Percentiles rank a stretch among this genome's conserved stretches.
Evolutionary conservation across 2,113 vertebrate genomes (phyloP).

Genomic region (Myotis yumanensis): DNA sequence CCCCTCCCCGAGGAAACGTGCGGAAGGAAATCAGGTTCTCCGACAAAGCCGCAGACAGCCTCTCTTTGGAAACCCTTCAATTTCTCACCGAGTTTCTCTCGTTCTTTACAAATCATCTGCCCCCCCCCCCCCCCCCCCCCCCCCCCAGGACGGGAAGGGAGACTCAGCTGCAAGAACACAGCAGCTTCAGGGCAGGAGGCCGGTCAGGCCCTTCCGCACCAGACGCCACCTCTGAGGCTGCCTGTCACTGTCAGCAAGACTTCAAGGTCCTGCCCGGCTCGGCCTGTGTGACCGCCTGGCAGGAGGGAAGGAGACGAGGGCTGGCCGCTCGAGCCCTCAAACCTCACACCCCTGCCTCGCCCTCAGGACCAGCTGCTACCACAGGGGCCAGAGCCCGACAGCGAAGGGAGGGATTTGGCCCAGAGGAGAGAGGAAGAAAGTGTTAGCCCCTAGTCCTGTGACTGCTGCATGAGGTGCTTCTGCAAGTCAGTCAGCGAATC

Average conservation of each 20-base stretch:
- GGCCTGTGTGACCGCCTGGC: accelerated
- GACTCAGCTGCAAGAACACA: background rate
- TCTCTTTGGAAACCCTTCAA: background rate
- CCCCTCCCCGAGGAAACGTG: background rate
- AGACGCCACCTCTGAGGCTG: background rate
- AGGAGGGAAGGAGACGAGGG: background rate
- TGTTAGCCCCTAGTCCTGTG: accelerated
- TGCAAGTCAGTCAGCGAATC: accelerated
- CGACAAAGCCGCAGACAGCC: background rate
- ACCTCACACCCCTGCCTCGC: accelerated
- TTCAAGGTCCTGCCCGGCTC: accelerated
- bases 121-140: background rate
- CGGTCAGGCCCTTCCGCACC: background rate
- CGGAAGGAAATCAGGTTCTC: background rate
- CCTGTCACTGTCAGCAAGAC: background rate
- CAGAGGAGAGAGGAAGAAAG: background rate
- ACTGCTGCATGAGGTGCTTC: too few species aligned
- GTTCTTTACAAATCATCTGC: accelerated
- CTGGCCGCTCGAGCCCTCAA: background rate
- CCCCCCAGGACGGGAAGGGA: accelerated
- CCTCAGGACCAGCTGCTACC: background rate
- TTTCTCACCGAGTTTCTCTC: background rate
- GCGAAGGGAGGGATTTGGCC: accelerated
- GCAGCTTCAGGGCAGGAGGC: background rate
- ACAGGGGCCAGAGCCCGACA: background rate